A percentile compares a stretch with the other conserved stretches of the same genome.
These are phyloP conservation scores for Callinectes sapidus DNA, from an alignment of 2,888 invertebrate species.

Conservation along the genomic window DNA sequence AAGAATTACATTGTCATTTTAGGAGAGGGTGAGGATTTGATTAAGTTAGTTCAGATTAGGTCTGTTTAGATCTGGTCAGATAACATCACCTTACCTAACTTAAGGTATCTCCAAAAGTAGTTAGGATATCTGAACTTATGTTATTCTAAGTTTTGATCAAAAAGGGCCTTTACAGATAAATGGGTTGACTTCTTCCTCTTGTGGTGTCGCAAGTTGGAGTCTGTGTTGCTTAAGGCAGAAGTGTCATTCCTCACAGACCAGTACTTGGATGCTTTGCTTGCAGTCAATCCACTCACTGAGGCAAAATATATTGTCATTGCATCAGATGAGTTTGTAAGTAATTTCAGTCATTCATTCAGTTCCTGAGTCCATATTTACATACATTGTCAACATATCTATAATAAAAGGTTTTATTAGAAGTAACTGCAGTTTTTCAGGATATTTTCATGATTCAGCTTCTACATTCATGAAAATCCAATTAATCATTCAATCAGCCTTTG, in stretches of 20 bases:
- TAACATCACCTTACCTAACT: neutral
- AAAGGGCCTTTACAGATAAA: constrained; percentile 54
- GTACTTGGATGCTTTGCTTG: constrained; percentile 48
- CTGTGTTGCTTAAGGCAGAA: constrained; percentile 63
- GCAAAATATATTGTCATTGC: constrained; percentile 58
- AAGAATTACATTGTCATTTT: too few relatives aligned
- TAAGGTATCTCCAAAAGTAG: too few relatives aligned
- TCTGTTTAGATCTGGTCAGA: too few relatives aligned
- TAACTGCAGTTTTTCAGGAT: too few relatives aligned
- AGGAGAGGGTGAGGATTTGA: too few relatives aligned
- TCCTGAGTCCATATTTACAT: neutral
- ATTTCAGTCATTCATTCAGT: neutral
- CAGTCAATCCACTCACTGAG: constrained; percentile 54
- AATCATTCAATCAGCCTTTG: too few relatives aligned
- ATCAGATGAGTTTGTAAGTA: constrained; percentile 67
- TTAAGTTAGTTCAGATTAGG: too few relatives aligned
- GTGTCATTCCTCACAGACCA: constrained; percentile 66
- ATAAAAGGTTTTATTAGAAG: too few relatives aligned
- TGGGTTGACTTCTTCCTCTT: constrained; percentile 68
- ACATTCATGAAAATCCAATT: too few relatives aligned
- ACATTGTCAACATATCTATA: too few relatives aligned
- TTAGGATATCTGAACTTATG: too few relatives aligned
- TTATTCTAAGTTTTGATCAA: neutral
- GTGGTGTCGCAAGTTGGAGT: constrained; percentile 67
- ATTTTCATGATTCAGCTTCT: too few relatives aligned